Base-by-base conservation (phyloP, 2,888 invertebrate species). In the Pachliopta kotzebuea region DNA sequence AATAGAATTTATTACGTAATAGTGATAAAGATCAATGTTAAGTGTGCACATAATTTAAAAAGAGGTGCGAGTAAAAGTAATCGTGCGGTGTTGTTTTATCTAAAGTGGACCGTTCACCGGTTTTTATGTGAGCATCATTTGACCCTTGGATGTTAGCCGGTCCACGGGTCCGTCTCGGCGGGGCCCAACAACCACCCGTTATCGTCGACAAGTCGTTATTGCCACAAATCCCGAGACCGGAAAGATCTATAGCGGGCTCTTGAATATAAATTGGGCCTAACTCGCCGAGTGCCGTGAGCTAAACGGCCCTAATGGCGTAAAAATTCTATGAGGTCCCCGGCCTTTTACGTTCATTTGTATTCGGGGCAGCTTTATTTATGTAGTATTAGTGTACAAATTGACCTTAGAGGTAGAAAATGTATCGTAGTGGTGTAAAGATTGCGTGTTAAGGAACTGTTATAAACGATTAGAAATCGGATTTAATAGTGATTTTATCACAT, bases 91-190 rank as follows among this genome's bases (percentile, higher is more conserved):
- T 37, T 37, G 37, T 68, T 71, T 77, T 82, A 83, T 82, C 84
- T 83, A 74, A 78, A 82, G 75, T 78, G 73, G 74, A 75, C 76
- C 73, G 78, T 80, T 81, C 74, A 74, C 69, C 70, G 72, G 73
- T 74, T 78, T 80, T 82, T 78, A 81, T 83, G 78, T 80, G 77
- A 71, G 72, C 79, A 75, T 70, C 63, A 60, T 56, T 57, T 66
- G 71, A 73, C 72, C 72, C 65, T 49, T 24, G 49, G 45, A 45
- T 11, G 7, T 45, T 55, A 26, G 29, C 56, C 62, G 50, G 61
- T n/a, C 65, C 71, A 72, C 71, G 71, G 72, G 70, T 72, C 68
- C 55, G 37, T 49, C 56, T 56, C 60, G 54, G 53, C 24, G 54
- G 53, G 42, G 50, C 52, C 72, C 70, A 67, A 68, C 62, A 61